Conservation (phyloP, 2,797 vertebrate species). For the Eleutherodactylus coqui region DNA sequence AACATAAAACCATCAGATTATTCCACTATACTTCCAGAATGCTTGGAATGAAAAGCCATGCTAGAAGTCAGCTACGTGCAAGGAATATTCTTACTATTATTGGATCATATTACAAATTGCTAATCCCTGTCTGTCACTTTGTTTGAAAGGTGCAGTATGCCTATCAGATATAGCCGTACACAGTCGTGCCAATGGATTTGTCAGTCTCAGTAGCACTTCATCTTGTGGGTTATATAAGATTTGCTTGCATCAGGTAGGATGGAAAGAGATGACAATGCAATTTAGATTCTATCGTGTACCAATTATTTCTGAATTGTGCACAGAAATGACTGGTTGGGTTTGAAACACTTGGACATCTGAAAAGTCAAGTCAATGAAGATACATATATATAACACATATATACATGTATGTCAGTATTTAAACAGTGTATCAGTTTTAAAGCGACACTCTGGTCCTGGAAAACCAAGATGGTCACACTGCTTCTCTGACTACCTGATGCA, state of each 20-base stretch:
- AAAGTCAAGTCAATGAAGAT: background rate
- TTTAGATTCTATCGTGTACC: background rate
- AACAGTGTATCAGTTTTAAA: no score
- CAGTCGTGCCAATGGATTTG: constrained; percentile 4
- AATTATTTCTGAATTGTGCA: background rate
- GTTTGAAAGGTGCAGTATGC: constrained; percentile 17
- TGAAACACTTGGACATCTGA: background rate
- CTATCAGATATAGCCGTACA: constrained; percentile 22
- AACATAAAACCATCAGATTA: constrained; percentile 35
- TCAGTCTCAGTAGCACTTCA: background rate
- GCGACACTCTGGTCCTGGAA: no score
- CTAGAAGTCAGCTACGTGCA: constrained; percentile 21
- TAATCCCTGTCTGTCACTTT: constrained; percentile 43
- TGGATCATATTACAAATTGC: constrained; percentile 22
- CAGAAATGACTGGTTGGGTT: background rate
- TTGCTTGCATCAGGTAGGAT: background rate
- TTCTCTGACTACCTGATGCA: no score
- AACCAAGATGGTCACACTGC: no score
- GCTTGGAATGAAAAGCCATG: constrained; percentile 40
- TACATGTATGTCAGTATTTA: no score
- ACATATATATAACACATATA: no score
- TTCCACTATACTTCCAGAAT: constrained; percentile 45
- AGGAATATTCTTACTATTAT: constrained; percentile 28
- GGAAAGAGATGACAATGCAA: background rate
- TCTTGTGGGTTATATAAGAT: constrained; percentile 1